These are phyloP conservation scores for Patiria miniata DNA, from an alignment of 35 echinoderm and acorn worm species.

Conservation along the genomic window DNA sequence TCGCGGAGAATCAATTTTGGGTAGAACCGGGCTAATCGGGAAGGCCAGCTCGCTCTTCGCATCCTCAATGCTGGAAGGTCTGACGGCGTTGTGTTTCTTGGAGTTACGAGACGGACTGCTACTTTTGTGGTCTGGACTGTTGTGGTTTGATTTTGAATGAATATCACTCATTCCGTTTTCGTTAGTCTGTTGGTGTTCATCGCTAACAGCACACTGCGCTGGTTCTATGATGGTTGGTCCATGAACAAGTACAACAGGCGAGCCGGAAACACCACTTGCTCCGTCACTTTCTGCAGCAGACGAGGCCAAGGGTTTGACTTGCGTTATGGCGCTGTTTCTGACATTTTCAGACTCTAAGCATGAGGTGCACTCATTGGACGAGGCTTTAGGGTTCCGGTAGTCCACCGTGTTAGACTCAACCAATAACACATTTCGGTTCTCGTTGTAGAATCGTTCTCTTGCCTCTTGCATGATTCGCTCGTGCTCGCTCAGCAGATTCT, in stretches of 20 bases:
- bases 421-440: constrained; percentile 45
- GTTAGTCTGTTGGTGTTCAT: neutral
- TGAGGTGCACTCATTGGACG: neutral
- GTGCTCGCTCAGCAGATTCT: constrained; percentile 38
- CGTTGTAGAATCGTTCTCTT: neutral
- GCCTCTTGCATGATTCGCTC: neutral
- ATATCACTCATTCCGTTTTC: neutral
- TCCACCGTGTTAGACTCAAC: constrained; percentile 14
- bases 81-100: neutral
- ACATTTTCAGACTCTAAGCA: neutral
- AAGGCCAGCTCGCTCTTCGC: neutral
- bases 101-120: neutral
- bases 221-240: constrained; percentile 43
- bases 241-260: constrained; percentile 63
- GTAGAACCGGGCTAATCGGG: neutral
- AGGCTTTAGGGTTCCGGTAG: neutral
- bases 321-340: neutral
- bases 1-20: neutral
- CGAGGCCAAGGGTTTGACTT: constrained; percentile 8
- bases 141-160: neutral
- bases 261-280: neutral
- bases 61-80: neutral
- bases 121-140: neutral
- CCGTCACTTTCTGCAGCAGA: neutral
- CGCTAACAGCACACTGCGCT: neutral